Percentiles rank a stretch among this genome's conserved stretches.
phyloP scores from a whole-genome alignment of 30 jellyfish, hydroid and myxozoan genomes.

The Hydra vulgaris region DNA sequence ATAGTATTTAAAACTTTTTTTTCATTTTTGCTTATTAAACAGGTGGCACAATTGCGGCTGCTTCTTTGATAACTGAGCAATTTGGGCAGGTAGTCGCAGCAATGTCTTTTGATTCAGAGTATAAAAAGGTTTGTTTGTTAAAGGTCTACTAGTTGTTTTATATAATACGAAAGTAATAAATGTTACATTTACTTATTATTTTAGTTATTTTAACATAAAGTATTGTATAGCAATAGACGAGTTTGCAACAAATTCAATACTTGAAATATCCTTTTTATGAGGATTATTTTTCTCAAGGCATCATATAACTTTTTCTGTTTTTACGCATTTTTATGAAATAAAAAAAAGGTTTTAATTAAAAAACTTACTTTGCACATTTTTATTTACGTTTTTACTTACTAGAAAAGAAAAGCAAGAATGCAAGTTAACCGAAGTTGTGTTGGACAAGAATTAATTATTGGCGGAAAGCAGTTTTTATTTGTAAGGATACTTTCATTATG shows the following conservation, averaged over 20 bases:
- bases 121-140: conserved; percentile 19
- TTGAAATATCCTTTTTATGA: too few relatives aligned
- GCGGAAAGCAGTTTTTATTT: conserved; percentile 37
- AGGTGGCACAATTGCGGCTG: conserved; percentile 40
- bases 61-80: conserved; percentile 33
- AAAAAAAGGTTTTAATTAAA: too few relatives aligned
- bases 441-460: conserved; percentile 26
- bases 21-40: neutral
- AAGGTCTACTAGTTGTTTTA: neutral
- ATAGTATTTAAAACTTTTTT: too few relatives aligned
- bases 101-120: conserved; percentile 35
- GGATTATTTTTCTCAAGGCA: too few relatives aligned
- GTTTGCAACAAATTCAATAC: too few relatives aligned
- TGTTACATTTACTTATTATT: too few relatives aligned
- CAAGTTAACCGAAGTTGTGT: conserved; percentile 19
- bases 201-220: too few relatives aligned
- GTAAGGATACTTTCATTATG: conserved; percentile 2
- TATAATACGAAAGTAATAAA: too few relatives aligned
- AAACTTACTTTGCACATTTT: neutral
- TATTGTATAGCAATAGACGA: too few relatives aligned
- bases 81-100: conserved; percentile 40
- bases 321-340: too few relatives aligned
- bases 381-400: neutral
- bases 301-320: too few relatives aligned
- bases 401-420: conserved; percentile 29